Conservation (phyloP, 1,140 invertebrate species). For the Zaprionus camerounensis region DNA sequence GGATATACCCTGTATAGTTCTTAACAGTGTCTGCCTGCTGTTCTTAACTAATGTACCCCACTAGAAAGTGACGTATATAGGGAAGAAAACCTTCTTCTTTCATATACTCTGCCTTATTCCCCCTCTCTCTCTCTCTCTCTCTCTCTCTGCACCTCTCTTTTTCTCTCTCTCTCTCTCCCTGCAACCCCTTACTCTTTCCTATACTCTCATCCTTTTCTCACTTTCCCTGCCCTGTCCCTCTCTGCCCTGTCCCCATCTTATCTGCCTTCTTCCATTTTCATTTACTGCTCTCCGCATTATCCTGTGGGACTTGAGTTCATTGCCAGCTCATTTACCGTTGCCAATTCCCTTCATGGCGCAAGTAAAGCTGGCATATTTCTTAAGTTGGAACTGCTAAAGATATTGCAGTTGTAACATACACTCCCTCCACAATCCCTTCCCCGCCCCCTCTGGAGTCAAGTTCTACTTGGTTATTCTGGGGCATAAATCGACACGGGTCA, state of each 20-base stretch:
- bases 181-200: too few relatives aligned
- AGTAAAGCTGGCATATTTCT: slow-evolving; percentile 19
- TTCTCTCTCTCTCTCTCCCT: too few relatives aligned
- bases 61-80: not conserved
- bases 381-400: not conserved
- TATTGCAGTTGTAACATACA: too few relatives aligned
- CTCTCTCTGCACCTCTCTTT: not conserved
- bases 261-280: slow-evolving; percentile 24
- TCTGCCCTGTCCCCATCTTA: not conserved
- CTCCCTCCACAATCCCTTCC: too few relatives aligned
- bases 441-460: not conserved
- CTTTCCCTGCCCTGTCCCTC: not conserved
- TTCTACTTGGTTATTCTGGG: not conserved
- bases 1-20: not conserved
- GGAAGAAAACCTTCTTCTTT: not conserved
- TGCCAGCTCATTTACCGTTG: slow-evolving; percentile 33
- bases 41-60: not conserved
- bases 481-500: slow-evolving; percentile 6
- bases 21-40: not conserved
- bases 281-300: slow-evolving; percentile 34
- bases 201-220: too few relatives aligned
- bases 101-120: not conserved
- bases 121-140: not conserved
- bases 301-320: slow-evolving; percentile 35
- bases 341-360: slow-evolving; percentile 7